Evolutionary conservation across 2,113 vertebrate species (phyloP), one percentile per base, ranked within the genome.

Genomic region (Paedocypris sp.): DNA sequence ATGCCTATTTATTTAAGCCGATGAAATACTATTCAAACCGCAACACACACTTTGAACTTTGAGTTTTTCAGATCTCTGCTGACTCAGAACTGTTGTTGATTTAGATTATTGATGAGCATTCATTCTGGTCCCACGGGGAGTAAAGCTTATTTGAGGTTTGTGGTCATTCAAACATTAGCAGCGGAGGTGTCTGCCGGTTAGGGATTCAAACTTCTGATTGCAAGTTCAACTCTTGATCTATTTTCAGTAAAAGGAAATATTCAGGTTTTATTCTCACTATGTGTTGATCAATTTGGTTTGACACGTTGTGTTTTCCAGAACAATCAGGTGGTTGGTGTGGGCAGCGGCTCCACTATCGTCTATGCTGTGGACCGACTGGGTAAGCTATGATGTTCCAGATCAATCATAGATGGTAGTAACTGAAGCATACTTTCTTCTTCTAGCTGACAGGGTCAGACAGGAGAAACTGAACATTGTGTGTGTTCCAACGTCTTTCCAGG

Each of bases 401-500:
- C 6, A 6, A 52, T 0, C 20, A 19, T 35, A 1, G 6, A 15
- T 53, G 11, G 60, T 22, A 8, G 50, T 5, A 25, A 6, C 13
- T 29, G 1, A 45, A 10, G 3, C 15, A 41, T 12, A 2, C 62
- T 26, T 51, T 72, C 76, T 73, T 52, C 63, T 59, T 77, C 5
- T 83, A 98, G 95, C 92, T 6, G 92, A 96, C 70, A 69, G 90
- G 69, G 92, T 97, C 16, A 88, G 86, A n/a, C 75, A 91, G 53
- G 95, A 99, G 77, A 91, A 95, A 29, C 82, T 99, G 72, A 86
- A 87, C 29, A 79, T 97, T 1, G 80, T 92, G 65, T 99, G 95
- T 39, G 86, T 99, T 20, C 94, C 95, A 9, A 96, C 93, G 0
- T 99, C 95, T 33, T 99, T 98, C 72, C 95, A 99, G 93, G 95